These are phyloP conservation scores for Archips xylosteana DNA, from an alignment of 2,888 invertebrate species.

Conservation along the genomic window DNA sequence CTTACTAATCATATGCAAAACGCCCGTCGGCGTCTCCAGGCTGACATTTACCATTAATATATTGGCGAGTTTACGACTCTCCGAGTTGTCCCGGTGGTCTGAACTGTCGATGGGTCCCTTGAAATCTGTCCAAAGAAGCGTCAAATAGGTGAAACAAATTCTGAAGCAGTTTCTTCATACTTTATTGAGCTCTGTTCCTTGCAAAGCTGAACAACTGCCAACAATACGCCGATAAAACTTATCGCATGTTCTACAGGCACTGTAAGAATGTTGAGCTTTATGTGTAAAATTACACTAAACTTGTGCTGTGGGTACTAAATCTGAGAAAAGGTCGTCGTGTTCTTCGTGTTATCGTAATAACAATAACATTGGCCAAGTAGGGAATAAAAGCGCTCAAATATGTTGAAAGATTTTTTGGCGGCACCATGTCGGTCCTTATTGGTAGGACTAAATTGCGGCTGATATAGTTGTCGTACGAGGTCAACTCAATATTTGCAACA, in stretches of 20 bases:
- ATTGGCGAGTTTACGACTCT: conserved; percentile 54
- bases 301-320: conserved; percentile 26
- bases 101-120: conserved; percentile 53
- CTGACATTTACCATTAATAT: conserved; percentile 50
- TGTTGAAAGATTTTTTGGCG: not conserved
- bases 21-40: conserved; percentile 29
- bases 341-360: not conserved
- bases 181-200: conserved; percentile 64
- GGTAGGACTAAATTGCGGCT: not conserved
- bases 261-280: conserved; percentile 37
- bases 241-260: conserved; percentile 62
- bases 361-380: conserved; percentile 2
- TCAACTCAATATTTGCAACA: not conserved
- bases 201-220: conserved; percentile 57
- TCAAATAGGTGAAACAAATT: conserved; percentile 75
- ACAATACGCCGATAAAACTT: conserved; percentile 81
- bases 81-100: conserved; percentile 62
- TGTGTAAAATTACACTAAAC: conserved; percentile 28
- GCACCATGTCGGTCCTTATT: conserved; percentile 1
- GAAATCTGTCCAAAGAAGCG: conserved; percentile 56
- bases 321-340: conserved; percentile 10
- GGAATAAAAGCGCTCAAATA: not conserved
- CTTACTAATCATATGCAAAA: conserved; percentile 52
- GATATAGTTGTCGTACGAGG: not conserved
- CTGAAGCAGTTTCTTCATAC: conserved; percentile 59